Conservation (phyloP, 2,113 vertebrate species). For the Percopsis transmontana region DNA sequence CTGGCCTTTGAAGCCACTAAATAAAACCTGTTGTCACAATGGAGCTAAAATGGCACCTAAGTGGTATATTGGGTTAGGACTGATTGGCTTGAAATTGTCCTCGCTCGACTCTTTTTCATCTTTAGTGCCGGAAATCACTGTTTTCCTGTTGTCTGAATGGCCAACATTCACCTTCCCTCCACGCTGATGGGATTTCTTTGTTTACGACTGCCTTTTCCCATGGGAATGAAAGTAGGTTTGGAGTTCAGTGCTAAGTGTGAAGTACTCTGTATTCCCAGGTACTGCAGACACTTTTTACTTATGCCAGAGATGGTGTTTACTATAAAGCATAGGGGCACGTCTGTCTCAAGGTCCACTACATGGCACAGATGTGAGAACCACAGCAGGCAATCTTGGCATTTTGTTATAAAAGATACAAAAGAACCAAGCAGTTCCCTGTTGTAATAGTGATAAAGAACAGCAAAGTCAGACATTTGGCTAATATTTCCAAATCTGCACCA, state of each 20-base stretch:
- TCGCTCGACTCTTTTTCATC: conserved; percentile 67
- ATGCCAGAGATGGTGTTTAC: conserved; percentile 48
- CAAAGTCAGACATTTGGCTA: conserved; percentile 31
- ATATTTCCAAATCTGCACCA: conserved; percentile 43
- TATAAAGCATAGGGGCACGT: conserved; percentile 29
- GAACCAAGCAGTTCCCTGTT: conserved; percentile 60
- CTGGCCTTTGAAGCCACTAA: conserved; percentile 72
- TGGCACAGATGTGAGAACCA: conserved; percentile 51
- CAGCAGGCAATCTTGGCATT: conserved; percentile 37
- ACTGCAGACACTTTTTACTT: conserved; percentile 25
- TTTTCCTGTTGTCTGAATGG: conserved; percentile 75
- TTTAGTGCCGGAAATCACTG: conserved; percentile 71
- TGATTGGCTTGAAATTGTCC: conserved; percentile 71
- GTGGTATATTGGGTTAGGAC: conserved; percentile 73
- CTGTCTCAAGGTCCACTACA: conserved; percentile 47
- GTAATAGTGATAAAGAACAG: conserved; percentile 51
- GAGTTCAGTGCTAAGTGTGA: conserved; percentile 53
- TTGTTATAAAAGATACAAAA: conserved; percentile 48
- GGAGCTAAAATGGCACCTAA: conserved; percentile 73
- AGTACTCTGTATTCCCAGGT: conserved; percentile 47
- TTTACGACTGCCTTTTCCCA: conserved; percentile 66
- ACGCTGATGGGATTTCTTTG: conserved; percentile 69
- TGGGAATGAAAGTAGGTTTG: conserved; percentile 63
- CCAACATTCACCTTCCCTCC: conserved; percentile 65
- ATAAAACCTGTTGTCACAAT: conserved; percentile 72